Evolutionary conservation across 2,113 vertebrate species (phyloP).

Genomic region (Elaphurus davidianus): DNA sequence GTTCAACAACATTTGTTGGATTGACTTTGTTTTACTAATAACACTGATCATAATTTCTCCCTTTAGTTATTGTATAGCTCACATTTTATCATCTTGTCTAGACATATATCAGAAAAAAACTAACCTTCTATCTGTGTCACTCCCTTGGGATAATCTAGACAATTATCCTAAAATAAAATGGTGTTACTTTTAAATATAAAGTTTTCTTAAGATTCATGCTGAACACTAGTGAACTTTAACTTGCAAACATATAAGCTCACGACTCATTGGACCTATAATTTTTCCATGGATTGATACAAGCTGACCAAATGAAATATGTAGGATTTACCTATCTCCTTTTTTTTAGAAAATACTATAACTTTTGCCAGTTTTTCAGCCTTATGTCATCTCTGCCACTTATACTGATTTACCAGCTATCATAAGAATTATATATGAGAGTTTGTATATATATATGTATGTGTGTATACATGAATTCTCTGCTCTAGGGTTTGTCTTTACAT

Average conservation of each 20-base stretch:
- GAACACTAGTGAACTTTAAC: not conserved
- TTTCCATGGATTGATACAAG: not conserved
- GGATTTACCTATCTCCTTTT: not conserved
- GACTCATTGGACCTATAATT: not conserved
- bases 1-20: not conserved
- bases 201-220: not conserved
- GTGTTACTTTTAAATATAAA: not conserved
- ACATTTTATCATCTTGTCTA: not conserved
- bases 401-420: not conserved
- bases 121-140: not conserved
- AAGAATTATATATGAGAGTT: not conserved
- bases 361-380: not conserved
- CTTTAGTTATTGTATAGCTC: not conserved
- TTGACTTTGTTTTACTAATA: not conserved
- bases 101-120: not conserved
- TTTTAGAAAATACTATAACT: not conserved
- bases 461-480: not conserved
- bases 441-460: not conserved
- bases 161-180: not conserved
- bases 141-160: not conserved
- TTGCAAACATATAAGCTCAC: not conserved
- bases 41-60: not conserved
- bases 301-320: not conserved
- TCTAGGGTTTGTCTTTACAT: not conserved
- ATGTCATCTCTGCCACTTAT: not conserved